Conservation (phyloP, 35 echinoderm and acorn worm genomes). For the Nesometra sesokonis region DNA sequence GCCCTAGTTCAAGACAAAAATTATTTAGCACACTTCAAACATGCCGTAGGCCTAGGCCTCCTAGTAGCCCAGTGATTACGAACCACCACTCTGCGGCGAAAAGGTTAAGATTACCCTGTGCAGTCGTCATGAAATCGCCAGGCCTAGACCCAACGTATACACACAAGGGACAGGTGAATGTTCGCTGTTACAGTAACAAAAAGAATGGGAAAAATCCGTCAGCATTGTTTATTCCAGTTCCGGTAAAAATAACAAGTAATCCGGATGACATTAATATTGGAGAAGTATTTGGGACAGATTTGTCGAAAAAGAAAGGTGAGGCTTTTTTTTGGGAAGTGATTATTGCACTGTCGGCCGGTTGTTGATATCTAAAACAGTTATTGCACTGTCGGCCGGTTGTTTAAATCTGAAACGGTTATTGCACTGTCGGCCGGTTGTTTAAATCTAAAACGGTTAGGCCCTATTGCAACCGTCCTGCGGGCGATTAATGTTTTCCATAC, state of each 20-base stretch:
- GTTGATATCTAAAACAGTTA: too few species aligned
- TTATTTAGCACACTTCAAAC: background rate
- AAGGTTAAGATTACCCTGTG: too few species aligned
- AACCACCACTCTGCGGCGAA: too few species aligned
- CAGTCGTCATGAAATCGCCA: too few species aligned
- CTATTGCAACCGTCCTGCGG: too few species aligned
- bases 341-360: too few species aligned
- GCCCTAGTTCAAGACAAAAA: background rate
- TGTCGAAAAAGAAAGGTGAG: constrained; percentile 80
- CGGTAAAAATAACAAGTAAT: constrained; percentile 64
- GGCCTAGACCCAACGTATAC: background rate
- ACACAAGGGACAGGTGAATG: background rate
- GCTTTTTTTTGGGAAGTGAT: background rate
- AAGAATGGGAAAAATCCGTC: constrained; percentile 67
- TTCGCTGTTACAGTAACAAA: background rate
- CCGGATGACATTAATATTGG: constrained; percentile 95
- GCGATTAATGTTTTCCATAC: too few species aligned
- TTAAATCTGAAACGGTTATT: too few species aligned
- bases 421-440: too few species aligned
- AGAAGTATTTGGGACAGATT: constrained; percentile 64
- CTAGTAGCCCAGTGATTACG: too few species aligned
- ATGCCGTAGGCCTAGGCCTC: background rate
- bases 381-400: too few species aligned
- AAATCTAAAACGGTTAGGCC: too few species aligned
- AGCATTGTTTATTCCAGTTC: constrained; percentile 89